Evolutionary conservation across 2,113 vertebrate genomes (phyloP).

Genomic region (Rhynchopsitta pachyrhyncha): DNA sequence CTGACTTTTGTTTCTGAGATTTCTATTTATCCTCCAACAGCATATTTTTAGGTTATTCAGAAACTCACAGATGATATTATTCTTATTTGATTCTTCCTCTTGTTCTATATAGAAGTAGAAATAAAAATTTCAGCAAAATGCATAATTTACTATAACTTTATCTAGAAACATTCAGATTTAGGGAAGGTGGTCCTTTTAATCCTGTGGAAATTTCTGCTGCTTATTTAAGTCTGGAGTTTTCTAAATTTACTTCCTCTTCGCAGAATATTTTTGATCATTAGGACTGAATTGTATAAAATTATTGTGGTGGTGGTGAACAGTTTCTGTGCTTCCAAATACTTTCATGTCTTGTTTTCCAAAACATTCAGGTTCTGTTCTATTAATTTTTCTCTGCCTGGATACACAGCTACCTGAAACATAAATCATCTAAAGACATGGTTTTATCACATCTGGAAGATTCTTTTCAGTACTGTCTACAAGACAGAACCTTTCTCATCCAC

Average conservation of each 20-base stretch:
- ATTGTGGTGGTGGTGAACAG: background rate
- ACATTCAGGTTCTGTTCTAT: slow-evolving; percentile 15
- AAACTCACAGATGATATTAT: background rate
- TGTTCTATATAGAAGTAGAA: background rate
- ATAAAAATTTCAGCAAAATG: background rate
- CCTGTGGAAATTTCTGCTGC: background rate
- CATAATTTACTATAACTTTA: background rate
- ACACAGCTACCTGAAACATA: slow-evolving; percentile 40
- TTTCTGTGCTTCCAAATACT: slow-evolving; percentile 1
- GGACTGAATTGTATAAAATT: background rate
- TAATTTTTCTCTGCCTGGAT: slow-evolving; percentile 25
- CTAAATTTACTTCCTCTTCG: background rate
- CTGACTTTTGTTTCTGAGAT: slow-evolving; percentile 10
- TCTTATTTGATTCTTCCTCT: background rate
- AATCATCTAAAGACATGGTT: background rate
- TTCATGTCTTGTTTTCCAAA: background rate
- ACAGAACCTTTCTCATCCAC: background rate
- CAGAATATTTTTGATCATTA: background rate
- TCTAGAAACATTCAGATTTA: background rate
- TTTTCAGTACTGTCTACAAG: background rate
- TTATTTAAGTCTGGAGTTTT: background rate
- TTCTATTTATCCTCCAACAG: background rate
- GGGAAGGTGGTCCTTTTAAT: background rate
- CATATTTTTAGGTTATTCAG: background rate
- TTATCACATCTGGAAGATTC: slow-evolving; percentile 29